Percentiles rank a stretch among this genome's conserved stretches.
Conservation (phyloP, 2,113 vertebrate genomes). For the Pangasianodon gigas region DNA sequence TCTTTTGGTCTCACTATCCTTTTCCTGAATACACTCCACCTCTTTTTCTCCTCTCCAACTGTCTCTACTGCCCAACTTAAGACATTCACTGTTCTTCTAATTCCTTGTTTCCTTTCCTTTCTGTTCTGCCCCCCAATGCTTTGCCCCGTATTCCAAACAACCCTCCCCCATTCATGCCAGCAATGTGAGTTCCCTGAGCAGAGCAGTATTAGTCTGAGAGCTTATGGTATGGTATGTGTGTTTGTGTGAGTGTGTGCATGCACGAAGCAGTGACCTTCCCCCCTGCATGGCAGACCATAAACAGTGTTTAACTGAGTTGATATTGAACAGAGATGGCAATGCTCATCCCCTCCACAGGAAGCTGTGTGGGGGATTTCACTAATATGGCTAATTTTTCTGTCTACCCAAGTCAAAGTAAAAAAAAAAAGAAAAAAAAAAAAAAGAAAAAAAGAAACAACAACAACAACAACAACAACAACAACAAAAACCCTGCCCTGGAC, state of each 20-base stretch:
- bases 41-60: conserved; percentile 5
- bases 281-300: conserved; percentile 52
- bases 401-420: neutral
- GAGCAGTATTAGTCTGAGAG: conserved; percentile 34
- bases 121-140: neutral
- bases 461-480: neutral
- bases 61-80: neutral
- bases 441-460: neutral
- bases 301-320: conserved; percentile 69
- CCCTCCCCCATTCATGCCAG: conserved; percentile 37
- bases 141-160: conserved; percentile 19
- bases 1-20: neutral
- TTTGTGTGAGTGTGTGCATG: conserved; percentile 47
- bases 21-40: conserved; percentile 18
- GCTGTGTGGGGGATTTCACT: conserved; percentile 4
- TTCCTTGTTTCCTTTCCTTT: neutral
- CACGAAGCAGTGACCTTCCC: conserved; percentile 57
- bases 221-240: conserved; percentile 10
- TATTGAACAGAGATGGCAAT: conserved; percentile 63
- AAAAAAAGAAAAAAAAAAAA: neutral
- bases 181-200: conserved; percentile 51
- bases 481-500: neutral
- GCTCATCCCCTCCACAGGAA: conserved; percentile 47
- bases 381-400: neutral
- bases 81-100: conserved; percentile 28